These are phyloP conservation scores for Mactra quadrangularis DNA, from an alignment of 1,140 invertebrate genomes.

Conservation along the genomic window DNA sequence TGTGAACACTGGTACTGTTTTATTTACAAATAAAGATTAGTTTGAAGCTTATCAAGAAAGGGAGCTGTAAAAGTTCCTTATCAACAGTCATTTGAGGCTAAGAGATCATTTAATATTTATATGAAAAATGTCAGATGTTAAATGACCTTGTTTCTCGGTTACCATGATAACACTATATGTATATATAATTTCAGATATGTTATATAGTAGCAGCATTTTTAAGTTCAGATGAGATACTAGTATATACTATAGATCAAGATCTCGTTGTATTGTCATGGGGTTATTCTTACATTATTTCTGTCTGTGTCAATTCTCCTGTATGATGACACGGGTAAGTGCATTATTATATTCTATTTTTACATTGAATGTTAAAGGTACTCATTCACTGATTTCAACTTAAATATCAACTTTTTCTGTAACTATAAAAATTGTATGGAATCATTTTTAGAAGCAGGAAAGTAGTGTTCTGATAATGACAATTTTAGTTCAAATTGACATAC, in stretches of 20 bases:
- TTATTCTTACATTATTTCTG: slow-evolving; percentile 96
- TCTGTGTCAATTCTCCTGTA: slow-evolving; percentile 97
- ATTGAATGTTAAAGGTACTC: no score
- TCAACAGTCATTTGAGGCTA: not conserved
- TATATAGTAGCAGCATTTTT: slow-evolving; percentile 80
- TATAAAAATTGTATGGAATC: no score
- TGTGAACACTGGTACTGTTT: no score
- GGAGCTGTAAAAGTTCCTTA: not conserved
- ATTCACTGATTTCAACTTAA: no score
- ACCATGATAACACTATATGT: no score
- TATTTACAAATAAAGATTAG: not conserved
- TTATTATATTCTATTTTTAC: no score
- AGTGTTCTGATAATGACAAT: no score
- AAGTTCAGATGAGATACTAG: slow-evolving; percentile 62
- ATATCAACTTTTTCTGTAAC: no score
- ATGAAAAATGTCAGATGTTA: not conserved
- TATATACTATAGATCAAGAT: slow-evolving; percentile 61
- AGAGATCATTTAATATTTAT: not conserved
- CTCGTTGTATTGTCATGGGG: slow-evolving; percentile 86
- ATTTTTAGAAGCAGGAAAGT: no score
- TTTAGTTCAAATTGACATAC: no score
- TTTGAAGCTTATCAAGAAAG: not conserved
- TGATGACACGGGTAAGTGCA: slow-evolving; percentile 85
- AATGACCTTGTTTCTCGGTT: no score
- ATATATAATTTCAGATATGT: slow-evolving; percentile 60